Conservation (phyloP, 2,888 invertebrate species). For the Trypoxylon attenuatum region DNA sequence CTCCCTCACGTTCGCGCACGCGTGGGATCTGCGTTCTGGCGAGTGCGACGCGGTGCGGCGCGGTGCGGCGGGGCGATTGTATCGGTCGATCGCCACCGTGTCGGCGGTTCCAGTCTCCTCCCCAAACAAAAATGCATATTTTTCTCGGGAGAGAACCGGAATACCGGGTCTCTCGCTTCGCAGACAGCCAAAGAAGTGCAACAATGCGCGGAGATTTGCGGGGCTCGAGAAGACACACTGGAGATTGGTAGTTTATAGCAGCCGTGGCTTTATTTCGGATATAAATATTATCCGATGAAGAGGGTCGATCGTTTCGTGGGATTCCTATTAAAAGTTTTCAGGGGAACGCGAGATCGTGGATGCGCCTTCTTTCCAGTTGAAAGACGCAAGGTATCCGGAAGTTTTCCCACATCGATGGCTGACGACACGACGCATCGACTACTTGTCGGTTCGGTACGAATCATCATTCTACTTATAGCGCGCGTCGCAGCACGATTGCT, state of each 20-base stretch:
- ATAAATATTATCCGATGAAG: too few relatives aligned
- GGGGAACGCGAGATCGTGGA: constrained; percentile 43
- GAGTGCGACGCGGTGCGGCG: constrained; percentile 28
- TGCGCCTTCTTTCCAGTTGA: constrained; percentile 33
- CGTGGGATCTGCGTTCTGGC: constrained; percentile 35
- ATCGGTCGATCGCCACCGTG: background rate
- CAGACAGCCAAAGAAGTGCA: background rate
- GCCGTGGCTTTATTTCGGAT: too few relatives aligned
- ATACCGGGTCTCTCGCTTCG: background rate
- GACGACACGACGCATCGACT: constrained; percentile 32
- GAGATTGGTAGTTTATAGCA: constrained; percentile 15
- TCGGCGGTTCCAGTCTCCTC: constrained; percentile 9
- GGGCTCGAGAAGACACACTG: background rate
- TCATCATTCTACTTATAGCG: constrained; percentile 26
- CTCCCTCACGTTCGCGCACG: too few relatives aligned
- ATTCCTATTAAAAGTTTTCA: constrained; percentile 54
- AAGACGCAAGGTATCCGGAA: constrained; percentile 52
- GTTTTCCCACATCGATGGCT: constrained; percentile 36
- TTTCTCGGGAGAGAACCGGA: background rate
- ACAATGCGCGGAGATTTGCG: background rate
- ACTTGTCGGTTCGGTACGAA: too few relatives aligned
- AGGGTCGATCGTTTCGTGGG: constrained; percentile 57
- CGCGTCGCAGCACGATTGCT: background rate
- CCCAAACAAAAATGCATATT: background rate
- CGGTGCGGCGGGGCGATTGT: constrained; percentile 10